Conservation (phyloP, 2,113 vertebrate species). For the Ceyx melanurus region DNA sequence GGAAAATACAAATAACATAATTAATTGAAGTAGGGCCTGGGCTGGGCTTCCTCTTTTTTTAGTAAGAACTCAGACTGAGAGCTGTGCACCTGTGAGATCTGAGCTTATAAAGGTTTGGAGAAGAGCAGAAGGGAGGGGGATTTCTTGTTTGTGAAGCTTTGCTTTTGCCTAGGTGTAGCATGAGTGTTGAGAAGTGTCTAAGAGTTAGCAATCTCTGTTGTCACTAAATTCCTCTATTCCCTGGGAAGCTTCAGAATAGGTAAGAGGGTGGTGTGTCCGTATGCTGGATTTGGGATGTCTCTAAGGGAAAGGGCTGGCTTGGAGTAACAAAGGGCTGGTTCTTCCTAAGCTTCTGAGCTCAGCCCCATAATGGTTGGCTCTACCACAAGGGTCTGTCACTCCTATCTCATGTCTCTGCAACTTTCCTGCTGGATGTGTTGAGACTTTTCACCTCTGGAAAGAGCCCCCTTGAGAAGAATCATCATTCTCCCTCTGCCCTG, state of each 20-base stretch:
- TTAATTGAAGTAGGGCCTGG: not conserved
- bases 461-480: not conserved
- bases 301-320: not conserved
- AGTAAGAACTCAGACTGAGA: not conserved
- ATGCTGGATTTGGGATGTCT: not conserved
- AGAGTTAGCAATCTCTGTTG: rapidly evolving
- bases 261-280: not conserved
- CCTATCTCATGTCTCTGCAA: not conserved
- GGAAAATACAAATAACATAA: slow-evolving; percentile 42
- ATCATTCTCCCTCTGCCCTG: not conserved
- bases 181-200: not conserved
- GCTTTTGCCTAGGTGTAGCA: rapidly evolving
- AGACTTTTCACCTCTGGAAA: not conserved
- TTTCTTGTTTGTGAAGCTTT: not conserved
- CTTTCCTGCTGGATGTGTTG: not conserved
- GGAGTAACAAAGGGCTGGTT: rapidly evolving
- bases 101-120: not conserved
- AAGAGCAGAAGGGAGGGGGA: not conserved
- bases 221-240: not conserved
- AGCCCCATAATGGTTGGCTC: rapidly evolving
- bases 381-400: not conserved
- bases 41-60: not conserved
- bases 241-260: not conserved
- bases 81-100: not conserved
- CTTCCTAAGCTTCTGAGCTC: not conserved